These are phyloP conservation scores for Centropyge bicolor DNA, from an alignment of 2,797 vertebrate genomes.

Conservation along the genomic window DNA sequence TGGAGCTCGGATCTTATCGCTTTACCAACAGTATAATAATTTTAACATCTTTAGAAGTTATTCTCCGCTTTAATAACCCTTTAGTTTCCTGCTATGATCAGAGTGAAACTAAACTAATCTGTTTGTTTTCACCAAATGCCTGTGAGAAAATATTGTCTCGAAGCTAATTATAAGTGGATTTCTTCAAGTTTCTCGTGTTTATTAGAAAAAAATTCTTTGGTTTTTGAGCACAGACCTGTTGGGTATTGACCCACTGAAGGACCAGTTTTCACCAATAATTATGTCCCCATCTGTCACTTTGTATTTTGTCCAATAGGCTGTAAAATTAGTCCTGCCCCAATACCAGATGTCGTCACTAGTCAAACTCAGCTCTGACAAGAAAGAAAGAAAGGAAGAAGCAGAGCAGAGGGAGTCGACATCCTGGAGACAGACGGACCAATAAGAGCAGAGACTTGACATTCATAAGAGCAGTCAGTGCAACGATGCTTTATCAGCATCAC, in stretches of 20 bases:
- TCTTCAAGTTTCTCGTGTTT: neutral
- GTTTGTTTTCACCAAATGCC: neutral
- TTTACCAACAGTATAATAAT: neutral
- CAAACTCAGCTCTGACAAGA: neutral
- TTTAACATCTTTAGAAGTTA: neutral
- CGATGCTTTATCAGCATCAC: slow-evolving; percentile 20
- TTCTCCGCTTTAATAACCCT: neutral
- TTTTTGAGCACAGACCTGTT: too few species aligned
- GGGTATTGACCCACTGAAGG: neutral
- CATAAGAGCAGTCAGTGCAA: slow-evolving; percentile 4
- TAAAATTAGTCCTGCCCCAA: neutral
- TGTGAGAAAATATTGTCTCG: neutral
- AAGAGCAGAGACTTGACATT: slow-evolving; percentile 5
- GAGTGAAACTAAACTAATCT: neutral
- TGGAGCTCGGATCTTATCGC: neutral
- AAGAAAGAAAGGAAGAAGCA: neutral
- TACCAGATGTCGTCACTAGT: neutral
- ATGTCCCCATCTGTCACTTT: neutral
- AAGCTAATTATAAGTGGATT: too few species aligned
- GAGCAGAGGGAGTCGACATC: neutral
- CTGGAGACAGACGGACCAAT: slow-evolving; percentile 26
- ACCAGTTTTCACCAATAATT: too few species aligned
- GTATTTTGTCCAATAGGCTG: neutral
- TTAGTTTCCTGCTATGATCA: neutral
- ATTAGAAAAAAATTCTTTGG: neutral